Evolutionary conservation across 2,797 vertebrate genomes (phyloP), one percentile per base, ranked within the genome.

Genomic region (Cynodonichthys magdalenae): DNA sequence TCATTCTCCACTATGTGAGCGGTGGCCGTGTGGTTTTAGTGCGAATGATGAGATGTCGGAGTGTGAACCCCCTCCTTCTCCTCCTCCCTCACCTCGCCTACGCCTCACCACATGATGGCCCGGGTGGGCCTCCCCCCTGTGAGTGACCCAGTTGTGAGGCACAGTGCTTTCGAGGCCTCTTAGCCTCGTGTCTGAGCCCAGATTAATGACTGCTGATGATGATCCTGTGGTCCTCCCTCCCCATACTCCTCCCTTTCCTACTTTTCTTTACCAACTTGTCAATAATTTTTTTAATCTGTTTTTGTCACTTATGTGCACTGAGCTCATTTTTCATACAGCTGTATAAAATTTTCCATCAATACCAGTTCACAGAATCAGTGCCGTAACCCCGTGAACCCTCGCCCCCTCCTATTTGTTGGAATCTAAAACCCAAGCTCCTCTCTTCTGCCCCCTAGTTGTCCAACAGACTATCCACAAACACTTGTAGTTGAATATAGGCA

Each of bases 161-260:
- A 47, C 76, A 56, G 80, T 82, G 89, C 87, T 91, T 82, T 83
- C 53, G 78, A 91, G 91, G 83, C 89, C 89, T 90, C 88, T 90
- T 88, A 91, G 88, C 87, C 87, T 76, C 66, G 75, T 90, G 92
- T 94, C 92, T 94, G 90, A 92, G 90, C 92, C 91, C 92, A 92
- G 92, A 94, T 94, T 94, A 94, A 93, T 93, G 91, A 91, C 89
- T 80, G 83, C 84, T 56, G 78, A 72, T 91, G 89, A 92, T 93
- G 91, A 92, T 91, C 85, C 84, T 84, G 75, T 80, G 78, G 83
- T 89, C 84, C 80, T 61, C 72, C 65, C 75, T 85, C 71, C 71
- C 53, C 57, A 56, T 70, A 52, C 72, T 76, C 58, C 54, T 76
- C 80, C 74, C 41, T 75, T 46, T 65, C 49, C 58, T 46, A 41